A percentile compares a stretch with the other conserved stretches of the same genome.
Evolutionary conservation across 2,888 invertebrate genomes (phyloP).

Genomic region (Phyto melanocephala): DNA sequence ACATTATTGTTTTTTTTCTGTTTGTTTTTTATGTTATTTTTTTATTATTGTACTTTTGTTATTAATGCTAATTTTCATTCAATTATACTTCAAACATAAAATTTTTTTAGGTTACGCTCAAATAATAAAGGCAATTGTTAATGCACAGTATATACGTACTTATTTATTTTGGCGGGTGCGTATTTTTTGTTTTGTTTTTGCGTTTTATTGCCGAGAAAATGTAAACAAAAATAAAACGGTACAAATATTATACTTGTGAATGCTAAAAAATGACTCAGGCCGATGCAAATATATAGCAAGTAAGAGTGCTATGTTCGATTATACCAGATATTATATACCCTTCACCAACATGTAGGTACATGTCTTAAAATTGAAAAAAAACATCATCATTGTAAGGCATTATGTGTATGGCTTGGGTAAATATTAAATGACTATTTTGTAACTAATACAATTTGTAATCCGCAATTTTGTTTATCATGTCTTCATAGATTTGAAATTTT

Average conservation of each 20-base stretch:
- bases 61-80: slow-evolving; percentile 16
- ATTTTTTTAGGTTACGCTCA: slow-evolving; percentile 33
- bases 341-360: too few species aligned
- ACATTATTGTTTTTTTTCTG: neutral
- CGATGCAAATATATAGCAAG: neutral
- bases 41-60: neutral
- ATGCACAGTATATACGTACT: neutral
- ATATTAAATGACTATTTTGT: too few species aligned
- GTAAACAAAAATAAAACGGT: slow-evolving; percentile 19
- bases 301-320: too few species aligned
- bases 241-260: slow-evolving; percentile 18
- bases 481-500: too few species aligned
- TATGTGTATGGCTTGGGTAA: too few species aligned
- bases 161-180: neutral
- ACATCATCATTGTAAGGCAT: too few species aligned
- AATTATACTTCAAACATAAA: slow-evolving; percentile 4
- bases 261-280: slow-evolving; percentile 3
- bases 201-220: slow-evolving; percentile 26
- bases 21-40: neutral
- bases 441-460: too few species aligned
- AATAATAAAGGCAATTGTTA: slow-evolving; percentile 29
- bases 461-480: too few species aligned
- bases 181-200: neutral
- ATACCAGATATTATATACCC: too few species aligned
- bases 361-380: too few species aligned